phyloP scores from a whole-genome alignment of 2,113 vertebrate species.

The Alces alces region DNA sequence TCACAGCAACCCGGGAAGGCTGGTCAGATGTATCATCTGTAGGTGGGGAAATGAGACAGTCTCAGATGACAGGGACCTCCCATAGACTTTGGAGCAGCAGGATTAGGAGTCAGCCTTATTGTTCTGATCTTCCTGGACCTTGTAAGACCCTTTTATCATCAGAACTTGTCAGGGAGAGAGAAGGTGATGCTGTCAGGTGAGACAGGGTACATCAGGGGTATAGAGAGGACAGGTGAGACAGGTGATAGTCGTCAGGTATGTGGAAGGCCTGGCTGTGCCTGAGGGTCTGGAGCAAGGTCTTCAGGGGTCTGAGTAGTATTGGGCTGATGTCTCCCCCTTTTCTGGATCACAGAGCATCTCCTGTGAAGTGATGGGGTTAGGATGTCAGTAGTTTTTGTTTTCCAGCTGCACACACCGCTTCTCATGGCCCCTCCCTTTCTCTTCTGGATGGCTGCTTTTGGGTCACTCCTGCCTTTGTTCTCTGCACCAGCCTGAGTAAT shows the following conservation, averaged over 20 bases:
- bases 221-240: background rate
- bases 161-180: background rate
- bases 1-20: background rate
- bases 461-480: background rate
- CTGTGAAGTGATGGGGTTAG: background rate
- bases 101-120: too few species aligned
- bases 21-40: background rate
- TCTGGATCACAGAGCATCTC: background rate
- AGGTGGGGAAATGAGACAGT: background rate
- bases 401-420: background rate
- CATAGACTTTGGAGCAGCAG: background rate
- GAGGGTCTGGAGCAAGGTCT: background rate
- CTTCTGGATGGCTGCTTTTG: background rate
- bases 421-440: background rate
- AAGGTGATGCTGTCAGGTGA: background rate
- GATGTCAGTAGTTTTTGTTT: too few species aligned
- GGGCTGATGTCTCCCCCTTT: background rate
- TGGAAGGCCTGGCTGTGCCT: background rate
- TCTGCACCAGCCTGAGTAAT: background rate
- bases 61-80: background rate
- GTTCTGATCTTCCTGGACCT: background rate
- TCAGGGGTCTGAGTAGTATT: background rate
- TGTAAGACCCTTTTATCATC: background rate
- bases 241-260: background rate
- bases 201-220: background rate